Evolutionary conservation across 2,113 vertebrate genomes (phyloP), one percentile per base, ranked within the genome.

Genomic region (Heptranchias perlo): DNA sequence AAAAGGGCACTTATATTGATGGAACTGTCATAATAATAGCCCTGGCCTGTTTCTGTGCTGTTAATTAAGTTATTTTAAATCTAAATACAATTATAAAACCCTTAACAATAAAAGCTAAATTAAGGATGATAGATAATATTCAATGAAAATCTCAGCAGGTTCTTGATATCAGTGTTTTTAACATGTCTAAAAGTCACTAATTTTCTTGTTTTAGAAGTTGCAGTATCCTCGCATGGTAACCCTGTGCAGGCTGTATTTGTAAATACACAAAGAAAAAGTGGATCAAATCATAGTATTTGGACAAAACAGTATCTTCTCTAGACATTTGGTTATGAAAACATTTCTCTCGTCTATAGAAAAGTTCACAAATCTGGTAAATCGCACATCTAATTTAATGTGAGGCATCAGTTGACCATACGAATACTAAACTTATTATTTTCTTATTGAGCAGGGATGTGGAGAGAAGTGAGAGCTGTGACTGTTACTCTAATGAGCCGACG

Each of bases 201-300:
- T 14, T 54, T 13, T 91, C 4, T 95, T 94, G 91, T 69, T 95
- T 61, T 69, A 52, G 25, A 95, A 73, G 8, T 95, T 95, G 65
- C 94, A 95, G 94, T 95, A 35, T 95, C 94, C 47, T 95, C 28
- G 5, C 39, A n/a, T 52, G 6, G 44, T 95, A 95, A 67, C 28
- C 47, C 65, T 52, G 44, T 23, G 39, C 44, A 52, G 39, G 10
- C 18, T 64, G 61, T 94, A 65, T 64, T 44, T 67, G 93, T 47
- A 49, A 69, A 69, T 31, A 11, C 28, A 13, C 65, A 47, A 93
- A 93, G 13, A 67, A 95, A 65, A 47, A n/a, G 92, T 94, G 62
- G 62, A 94, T 94, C 10, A 73, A 44, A 73, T 69, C 44, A 28
- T 67, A 35, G 3, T 25, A 65, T 64, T 94, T 94, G 39, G 62